A percentile compares a stretch with the other conserved stretches of the same genome.
phyloP scores from a whole-genome alignment of 30 jellyfish, hydroid and myxozoan genomes.

The Euphysa ruthae region DNA sequence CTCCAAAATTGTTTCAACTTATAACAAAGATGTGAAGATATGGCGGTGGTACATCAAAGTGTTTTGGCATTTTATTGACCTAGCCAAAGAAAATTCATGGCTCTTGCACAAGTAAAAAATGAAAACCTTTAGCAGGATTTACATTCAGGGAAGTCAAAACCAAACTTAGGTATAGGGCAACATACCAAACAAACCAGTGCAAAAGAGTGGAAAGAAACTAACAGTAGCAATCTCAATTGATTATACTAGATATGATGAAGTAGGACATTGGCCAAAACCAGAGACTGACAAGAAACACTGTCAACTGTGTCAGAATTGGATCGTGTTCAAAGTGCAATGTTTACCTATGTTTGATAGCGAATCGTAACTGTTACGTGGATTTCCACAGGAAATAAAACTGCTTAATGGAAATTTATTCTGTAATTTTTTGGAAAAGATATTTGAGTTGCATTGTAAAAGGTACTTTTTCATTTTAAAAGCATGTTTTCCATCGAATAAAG shows the following conservation, averaged over 20 bases:
- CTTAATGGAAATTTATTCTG: too few relatives aligned
- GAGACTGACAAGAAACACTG: conserved; percentile 7
- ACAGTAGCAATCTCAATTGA: conserved; percentile 14
- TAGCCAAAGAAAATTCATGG: conserved; percentile 63
- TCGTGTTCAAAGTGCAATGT: conserved; percentile 35
- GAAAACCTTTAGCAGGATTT: too few relatives aligned
- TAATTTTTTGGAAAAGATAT: too few relatives aligned
- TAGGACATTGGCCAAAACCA: conserved; percentile 47
- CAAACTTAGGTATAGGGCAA: background rate
- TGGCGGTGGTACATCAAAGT: conserved; percentile 55
- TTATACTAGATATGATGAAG: conserved; percentile 8
- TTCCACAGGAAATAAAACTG: conserved; percentile 21
- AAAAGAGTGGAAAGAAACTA: conserved; percentile 22
- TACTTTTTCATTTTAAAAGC: too few relatives aligned
- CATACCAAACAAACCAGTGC: background rate
- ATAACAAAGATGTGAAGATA: conserved; percentile 41
- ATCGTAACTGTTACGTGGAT: conserved; percentile 32
- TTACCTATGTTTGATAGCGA: conserved; percentile 26
- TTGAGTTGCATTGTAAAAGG: too few relatives aligned
- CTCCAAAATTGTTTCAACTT: conserved; percentile 29
- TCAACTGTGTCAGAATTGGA: conserved; percentile 24
- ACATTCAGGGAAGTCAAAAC: background rate
- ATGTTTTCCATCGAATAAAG: too few relatives aligned
- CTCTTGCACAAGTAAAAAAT: conserved; percentile 38
- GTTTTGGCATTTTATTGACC: conserved; percentile 55